These are phyloP conservation scores for Palythoa grandiflora DNA, from an alignment of 92 coral and sea anemone genomes.

Conservation along the genomic window DNA sequence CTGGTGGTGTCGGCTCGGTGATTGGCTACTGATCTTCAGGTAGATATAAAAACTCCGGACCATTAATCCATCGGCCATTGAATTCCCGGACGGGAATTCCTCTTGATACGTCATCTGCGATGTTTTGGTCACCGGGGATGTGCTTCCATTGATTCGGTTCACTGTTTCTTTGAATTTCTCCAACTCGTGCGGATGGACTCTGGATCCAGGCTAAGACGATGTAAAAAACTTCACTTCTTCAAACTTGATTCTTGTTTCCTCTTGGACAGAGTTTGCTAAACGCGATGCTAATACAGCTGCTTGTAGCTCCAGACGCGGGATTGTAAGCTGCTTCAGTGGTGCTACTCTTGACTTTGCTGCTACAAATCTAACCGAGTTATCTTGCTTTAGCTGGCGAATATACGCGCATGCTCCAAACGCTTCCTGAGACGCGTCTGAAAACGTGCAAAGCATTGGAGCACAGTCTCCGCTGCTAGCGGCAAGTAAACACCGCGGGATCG, in stretches of 20 bases:
- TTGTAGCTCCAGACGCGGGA: neutral
- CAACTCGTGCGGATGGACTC: constrained; percentile 61
- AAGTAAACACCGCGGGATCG: neutral
- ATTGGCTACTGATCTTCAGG: constrained; percentile 46
- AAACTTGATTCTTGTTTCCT: constrained; percentile 2
- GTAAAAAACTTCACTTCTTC: constrained; percentile 37
- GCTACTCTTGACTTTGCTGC: neutral
- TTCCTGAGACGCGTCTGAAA: constrained; percentile 57
- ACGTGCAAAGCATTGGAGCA: constrained; percentile 32
- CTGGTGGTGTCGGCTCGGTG: neutral
- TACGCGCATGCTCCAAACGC: constrained; percentile 68
- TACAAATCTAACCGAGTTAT: constrained; percentile 9
- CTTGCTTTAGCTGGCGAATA: constrained; percentile 47
- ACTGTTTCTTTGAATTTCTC: constrained; percentile 68
- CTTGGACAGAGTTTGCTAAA: neutral
- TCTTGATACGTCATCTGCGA: constrained; percentile 68
- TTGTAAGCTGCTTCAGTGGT: constrained; percentile 5
- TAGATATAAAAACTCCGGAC: constrained; percentile 36
- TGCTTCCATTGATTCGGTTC: constrained; percentile 70
- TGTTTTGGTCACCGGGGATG: constrained; percentile 61
- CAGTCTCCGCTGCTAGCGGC: neutral
- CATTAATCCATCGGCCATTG: constrained; percentile 43
- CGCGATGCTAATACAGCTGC: neutral
- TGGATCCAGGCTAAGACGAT: constrained; percentile 67
- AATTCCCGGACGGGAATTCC: constrained; percentile 26